Percentiles rank a stretch among this genome's conserved stretches.
Evolutionary conservation across 1,140 invertebrate species (phyloP).

Genomic region (Lasioglossum baleicum): DNA sequence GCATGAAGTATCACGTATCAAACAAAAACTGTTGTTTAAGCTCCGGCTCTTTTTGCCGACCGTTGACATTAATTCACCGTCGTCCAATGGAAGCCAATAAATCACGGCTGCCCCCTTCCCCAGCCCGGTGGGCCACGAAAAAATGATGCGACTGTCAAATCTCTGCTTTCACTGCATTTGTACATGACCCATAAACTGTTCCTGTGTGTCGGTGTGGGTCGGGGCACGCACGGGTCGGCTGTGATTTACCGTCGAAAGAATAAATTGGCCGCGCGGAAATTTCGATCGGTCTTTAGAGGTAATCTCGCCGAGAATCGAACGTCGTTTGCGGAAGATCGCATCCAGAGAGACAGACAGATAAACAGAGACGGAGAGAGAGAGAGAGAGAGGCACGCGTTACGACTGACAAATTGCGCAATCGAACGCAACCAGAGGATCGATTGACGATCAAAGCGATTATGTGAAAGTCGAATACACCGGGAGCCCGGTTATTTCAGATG

Average conservation of each 20-base stretch:
- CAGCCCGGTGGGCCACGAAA: constrained; percentile 26
- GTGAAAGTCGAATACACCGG: background rate
- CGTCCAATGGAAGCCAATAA: constrained; percentile 4
- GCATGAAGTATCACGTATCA: background rate
- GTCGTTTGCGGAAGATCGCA: background rate
- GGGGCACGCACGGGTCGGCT: constrained; percentile 8
- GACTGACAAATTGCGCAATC: constrained; percentile 17
- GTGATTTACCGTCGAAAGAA: constrained; percentile 16
- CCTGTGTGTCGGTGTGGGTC: background rate
- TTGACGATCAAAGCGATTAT: constrained; percentile 4
- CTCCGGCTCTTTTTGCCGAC: background rate
- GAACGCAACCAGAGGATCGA: constrained; percentile 11
- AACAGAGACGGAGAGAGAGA: background rate
- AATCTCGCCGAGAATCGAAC: background rate
- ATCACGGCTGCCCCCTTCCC: constrained; percentile 1
- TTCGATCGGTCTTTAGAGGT: constrained; percentile 8
- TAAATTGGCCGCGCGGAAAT: constrained; percentile 5
- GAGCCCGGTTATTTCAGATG: background rate
- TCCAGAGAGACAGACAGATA: background rate
- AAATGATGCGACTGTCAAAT: constrained; percentile 62
- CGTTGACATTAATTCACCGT: background rate
- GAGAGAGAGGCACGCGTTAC: background rate
- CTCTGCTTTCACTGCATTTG: constrained; percentile 57
- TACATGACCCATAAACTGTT: constrained; percentile 54
- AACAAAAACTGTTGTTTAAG: background rate